Percentiles rank a stretch among this genome's conserved stretches.
Conservation (phyloP, 2,797 vertebrate genomes). For the Myotis daubentonii region DNA sequence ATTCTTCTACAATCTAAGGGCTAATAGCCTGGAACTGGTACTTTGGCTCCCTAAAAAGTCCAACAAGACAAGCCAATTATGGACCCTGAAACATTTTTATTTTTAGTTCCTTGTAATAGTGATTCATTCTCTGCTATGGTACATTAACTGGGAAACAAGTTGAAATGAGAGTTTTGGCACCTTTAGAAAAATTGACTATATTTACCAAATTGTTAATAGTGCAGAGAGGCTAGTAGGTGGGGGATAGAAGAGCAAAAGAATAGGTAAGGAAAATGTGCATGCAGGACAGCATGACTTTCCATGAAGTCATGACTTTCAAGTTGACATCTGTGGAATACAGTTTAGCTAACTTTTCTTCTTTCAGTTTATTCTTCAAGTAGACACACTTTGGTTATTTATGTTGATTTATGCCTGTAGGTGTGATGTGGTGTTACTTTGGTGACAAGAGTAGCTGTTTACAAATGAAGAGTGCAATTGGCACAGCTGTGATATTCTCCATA, state of each 20-base stretch:
- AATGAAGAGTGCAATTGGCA: conserved; percentile 6
- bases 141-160: conserved; percentile 87
- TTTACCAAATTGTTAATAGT: conserved; percentile 81
- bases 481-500: conserved; percentile 40
- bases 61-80: conserved; percentile 87
- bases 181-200: conserved; percentile 82
- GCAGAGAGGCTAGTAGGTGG: conserved; percentile 19
- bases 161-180: conserved; percentile 83
- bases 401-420: neutral
- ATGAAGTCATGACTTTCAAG: neutral
- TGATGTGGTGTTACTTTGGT: neutral
- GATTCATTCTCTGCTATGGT: conserved; percentile 85
- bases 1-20: conserved; percentile 81
- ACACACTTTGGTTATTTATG: conserved; percentile 37
- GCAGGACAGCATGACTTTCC: neutral
- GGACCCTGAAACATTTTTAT: conserved; percentile 85
- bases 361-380: conserved; percentile 35
- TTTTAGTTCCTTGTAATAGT: conserved; percentile 87
- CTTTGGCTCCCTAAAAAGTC: conserved; percentile 85
- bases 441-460: conserved; percentile 38
- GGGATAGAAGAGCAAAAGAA: conserved; percentile 14
- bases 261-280: neutral
- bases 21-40: conserved; percentile 90
- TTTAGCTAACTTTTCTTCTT: conserved; percentile 17
- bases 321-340: neutral